A percentile compares a stretch with the other conserved stretches of the same genome.
These are phyloP conservation scores for Anastrepha ludens DNA, from an alignment of 1,140 invertebrate species.

Conservation along the genomic window DNA sequence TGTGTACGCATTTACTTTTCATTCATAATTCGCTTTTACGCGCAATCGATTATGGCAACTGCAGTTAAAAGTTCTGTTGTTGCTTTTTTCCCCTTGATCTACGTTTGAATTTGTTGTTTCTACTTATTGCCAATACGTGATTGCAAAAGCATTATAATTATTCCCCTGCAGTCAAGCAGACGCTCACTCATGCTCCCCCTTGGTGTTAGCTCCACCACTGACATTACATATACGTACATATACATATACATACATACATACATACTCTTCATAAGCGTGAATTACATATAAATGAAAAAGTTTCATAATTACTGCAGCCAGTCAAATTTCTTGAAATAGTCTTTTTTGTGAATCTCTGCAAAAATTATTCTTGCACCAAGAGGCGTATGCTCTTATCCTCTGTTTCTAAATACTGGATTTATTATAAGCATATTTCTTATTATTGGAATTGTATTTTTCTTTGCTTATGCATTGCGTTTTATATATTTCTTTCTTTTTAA, in stretches of 20 bases:
- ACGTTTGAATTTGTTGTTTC: neutral
- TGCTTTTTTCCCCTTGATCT: neutral
- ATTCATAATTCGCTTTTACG: constrained; percentile 49
- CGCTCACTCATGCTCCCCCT: neutral
- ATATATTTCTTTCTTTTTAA: neutral
- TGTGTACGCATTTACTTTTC: neutral
- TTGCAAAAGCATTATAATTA: neutral
- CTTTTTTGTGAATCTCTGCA: too few relatives aligned
- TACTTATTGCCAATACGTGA: neutral
- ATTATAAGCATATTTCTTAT: too few relatives aligned
- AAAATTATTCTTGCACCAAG: too few relatives aligned
- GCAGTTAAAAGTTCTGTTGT: neutral
- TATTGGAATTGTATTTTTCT: neutral
- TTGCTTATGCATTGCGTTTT: neutral
- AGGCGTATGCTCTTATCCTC: too few relatives aligned
- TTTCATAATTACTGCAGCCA: too few relatives aligned
- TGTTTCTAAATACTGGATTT: too few relatives aligned
- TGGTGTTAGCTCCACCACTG: neutral
- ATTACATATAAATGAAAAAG: too few relatives aligned
- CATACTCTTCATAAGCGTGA: too few relatives aligned
- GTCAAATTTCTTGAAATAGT: too few relatives aligned
- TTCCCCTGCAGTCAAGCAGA: neutral
- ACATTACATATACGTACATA: neutral
- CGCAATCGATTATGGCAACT: constrained; percentile 21
- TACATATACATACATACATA: too few relatives aligned